Conservation (phyloP, 2,888 invertebrate species). For the Xestoiulus laeticollis region DNA sequence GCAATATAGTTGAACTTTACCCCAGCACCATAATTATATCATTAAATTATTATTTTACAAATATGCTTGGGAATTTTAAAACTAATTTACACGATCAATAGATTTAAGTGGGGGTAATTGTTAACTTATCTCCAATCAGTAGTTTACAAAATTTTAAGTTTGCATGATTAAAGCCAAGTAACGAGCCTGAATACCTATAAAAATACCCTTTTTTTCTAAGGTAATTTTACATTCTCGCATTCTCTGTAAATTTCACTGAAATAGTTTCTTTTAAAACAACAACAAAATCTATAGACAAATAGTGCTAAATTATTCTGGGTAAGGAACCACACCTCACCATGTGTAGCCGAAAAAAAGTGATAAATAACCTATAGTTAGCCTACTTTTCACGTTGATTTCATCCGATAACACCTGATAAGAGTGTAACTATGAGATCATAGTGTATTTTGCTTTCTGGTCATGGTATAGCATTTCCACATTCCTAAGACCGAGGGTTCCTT, state of each 20-base stretch:
- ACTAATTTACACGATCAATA: no score
- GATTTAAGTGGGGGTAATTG: no score
- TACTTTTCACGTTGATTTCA: background rate
- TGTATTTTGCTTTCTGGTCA: background rate
- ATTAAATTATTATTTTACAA: no score
- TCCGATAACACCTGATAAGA: background rate
- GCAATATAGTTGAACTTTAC: no score
- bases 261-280: background rate
- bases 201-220: no score
- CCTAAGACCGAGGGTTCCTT: background rate
- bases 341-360: background rate
- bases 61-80: no score
- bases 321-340: background rate
- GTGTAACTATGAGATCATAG: background rate
- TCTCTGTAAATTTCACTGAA: background rate
- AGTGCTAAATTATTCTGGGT: background rate
- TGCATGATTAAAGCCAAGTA: no score
- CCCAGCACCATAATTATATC: no score
- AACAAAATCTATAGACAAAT: background rate
- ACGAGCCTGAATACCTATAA: no score
- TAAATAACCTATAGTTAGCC: background rate
- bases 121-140: no score
- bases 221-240: background rate
- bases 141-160: no score
- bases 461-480: background rate